Conservation (phyloP, 2,797 vertebrate species). For the Lepilemur ruficaudatus region DNA sequence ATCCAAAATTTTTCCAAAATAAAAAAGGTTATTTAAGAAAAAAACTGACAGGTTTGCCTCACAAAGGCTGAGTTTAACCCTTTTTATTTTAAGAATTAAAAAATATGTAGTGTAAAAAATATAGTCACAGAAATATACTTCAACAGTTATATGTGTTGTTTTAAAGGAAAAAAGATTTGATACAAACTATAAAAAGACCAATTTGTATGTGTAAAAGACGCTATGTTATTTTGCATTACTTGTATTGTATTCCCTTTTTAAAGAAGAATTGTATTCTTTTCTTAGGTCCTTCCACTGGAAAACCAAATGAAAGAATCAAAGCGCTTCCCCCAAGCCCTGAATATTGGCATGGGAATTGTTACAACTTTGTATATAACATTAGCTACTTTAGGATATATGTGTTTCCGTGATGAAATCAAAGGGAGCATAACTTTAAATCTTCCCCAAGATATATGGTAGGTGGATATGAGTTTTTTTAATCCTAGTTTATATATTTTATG, state of each 20-base stretch:
- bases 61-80: neutral
- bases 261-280: constrained; percentile 7
- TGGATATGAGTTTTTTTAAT: neutral
- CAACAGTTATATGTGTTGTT: neutral
- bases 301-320: constrained; percentile 91
- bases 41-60: neutral
- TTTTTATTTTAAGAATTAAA: constrained; percentile 21
- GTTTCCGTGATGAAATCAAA: constrained; percentile 90
- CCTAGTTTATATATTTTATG: neutral
- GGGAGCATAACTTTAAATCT: constrained; percentile 93
- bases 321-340: constrained; percentile 87
- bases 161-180: neutral
- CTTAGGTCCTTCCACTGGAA: constrained; percentile 91
- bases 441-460: constrained; percentile 90
- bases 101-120: neutral
- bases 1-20: neutral
- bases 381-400: constrained; percentile 90
- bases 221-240: neutral
- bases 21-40: neutral
- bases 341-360: constrained; percentile 91
- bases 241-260: neutral
- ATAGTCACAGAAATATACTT: neutral
- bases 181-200: neutral
- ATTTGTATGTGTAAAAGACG: neutral
- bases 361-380: constrained; percentile 88